phyloP scores from a whole-genome alignment of 2,888 invertebrate species.

The Drosophila anomalata region DNA sequence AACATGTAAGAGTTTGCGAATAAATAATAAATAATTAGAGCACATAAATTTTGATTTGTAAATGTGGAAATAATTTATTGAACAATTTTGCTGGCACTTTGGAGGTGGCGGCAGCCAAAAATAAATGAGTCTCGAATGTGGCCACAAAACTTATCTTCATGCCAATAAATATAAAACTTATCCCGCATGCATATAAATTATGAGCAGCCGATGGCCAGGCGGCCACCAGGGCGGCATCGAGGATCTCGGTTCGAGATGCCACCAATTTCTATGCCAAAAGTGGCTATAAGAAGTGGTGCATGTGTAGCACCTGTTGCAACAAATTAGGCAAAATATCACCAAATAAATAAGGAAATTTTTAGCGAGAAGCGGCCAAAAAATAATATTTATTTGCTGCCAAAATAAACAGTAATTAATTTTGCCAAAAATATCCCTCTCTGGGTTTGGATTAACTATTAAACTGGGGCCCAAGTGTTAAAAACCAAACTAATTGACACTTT shows the following conservation, averaged over 20 bases:
- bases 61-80: slow-evolving; percentile 41
- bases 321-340: slow-evolving; percentile 37
- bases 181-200: slow-evolving; percentile 49
- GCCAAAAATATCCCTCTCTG: slow-evolving; percentile 5
- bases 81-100: slow-evolving; percentile 17
- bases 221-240: slow-evolving; percentile 23
- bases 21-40: slow-evolving; percentile 49
- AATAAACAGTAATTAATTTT: slow-evolving; percentile 30
- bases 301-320: slow-evolving; percentile 56
- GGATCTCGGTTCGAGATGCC: slow-evolving; percentile 2
- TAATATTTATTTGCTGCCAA: slow-evolving; percentile 28
- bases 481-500: slow-evolving; percentile 37
- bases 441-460: neutral
- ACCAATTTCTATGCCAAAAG: slow-evolving; percentile 33
- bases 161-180: slow-evolving; percentile 49
- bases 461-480: slow-evolving; percentile 16
- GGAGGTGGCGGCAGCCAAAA: slow-evolving; percentile 31
- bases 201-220: slow-evolving; percentile 38
- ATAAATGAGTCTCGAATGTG: slow-evolving; percentile 44
- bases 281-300: slow-evolving; percentile 17
- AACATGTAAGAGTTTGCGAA: slow-evolving; percentile 15
- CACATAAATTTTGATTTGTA: slow-evolving; percentile 51
- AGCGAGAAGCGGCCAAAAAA: slow-evolving; percentile 13
- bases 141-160: slow-evolving; percentile 32
- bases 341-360: slow-evolving; percentile 28